These are phyloP conservation scores for Microplitis mediator DNA, from an alignment of 1,140 invertebrate genomes.

Conservation along the genomic window DNA sequence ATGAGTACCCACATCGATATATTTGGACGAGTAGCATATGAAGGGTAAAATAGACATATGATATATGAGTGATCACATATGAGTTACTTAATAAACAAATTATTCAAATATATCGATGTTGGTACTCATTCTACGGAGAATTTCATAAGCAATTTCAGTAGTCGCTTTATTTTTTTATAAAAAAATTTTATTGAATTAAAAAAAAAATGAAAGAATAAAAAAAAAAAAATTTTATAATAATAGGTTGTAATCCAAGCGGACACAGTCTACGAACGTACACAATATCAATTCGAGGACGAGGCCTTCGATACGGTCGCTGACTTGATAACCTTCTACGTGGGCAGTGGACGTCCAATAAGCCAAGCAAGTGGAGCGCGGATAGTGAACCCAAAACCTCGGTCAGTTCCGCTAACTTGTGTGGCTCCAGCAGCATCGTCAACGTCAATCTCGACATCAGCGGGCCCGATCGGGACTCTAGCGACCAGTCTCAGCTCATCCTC, in stretches of 20 bases:
- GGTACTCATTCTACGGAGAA: no score
- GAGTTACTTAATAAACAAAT: no score
- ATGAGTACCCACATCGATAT: no score
- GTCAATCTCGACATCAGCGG: conserved; percentile 36
- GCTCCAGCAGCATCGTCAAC: conserved; percentile 27
- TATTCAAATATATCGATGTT: no score
- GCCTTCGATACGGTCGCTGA: conserved; percentile 91
- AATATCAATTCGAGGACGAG: conserved; percentile 94
- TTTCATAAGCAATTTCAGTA: not conserved
- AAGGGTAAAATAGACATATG: no score
- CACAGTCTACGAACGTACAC: conserved; percentile 88
- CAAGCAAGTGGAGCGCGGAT: conserved; percentile 86
- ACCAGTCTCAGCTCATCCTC: conserved; percentile 49
- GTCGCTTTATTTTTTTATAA: not conserved
- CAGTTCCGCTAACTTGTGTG: conserved; percentile 48
- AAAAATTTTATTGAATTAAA: not conserved
- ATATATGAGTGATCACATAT: no score
- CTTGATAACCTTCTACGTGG: conserved; percentile 93
- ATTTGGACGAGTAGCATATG: no score
- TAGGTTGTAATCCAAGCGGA: conserved; percentile 85
- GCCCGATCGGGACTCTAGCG: no score
- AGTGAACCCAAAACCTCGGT: conserved; percentile 54
- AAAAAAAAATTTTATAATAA: not conserved
- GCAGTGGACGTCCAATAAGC: conserved; percentile 83
- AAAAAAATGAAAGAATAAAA: not conserved